Percentiles rank a stretch among this genome's conserved stretches.
Conservation (phyloP, 2,888 invertebrate genomes). For the Cerastis rubricosa region DNA sequence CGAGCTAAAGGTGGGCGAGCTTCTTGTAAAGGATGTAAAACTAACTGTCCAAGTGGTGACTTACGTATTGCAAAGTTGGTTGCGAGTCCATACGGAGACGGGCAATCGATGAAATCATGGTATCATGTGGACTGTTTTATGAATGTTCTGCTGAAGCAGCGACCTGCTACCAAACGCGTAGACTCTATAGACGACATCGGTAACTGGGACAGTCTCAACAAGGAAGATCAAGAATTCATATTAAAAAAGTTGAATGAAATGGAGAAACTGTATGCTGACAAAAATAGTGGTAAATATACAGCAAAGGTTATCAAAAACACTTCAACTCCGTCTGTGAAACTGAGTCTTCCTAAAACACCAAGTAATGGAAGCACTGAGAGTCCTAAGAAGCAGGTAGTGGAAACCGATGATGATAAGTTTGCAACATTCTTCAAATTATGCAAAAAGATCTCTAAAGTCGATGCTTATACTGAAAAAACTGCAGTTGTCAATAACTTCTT, state of each 20-base stretch:
- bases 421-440: slow-evolving; percentile 95
- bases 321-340: slow-evolving; percentile 60
- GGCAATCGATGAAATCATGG: slow-evolving; percentile 95
- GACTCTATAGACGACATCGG: slow-evolving; percentile 95
- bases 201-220: slow-evolving; percentile 93
- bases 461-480: slow-evolving; percentile 96
- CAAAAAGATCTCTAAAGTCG: slow-evolving; percentile 93
- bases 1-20: slow-evolving; percentile 95
- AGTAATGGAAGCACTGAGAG: slow-evolving; percentile 54
- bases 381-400: slow-evolving; percentile 43
- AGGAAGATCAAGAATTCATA: slow-evolving; percentile 93
- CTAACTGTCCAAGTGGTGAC: slow-evolving; percentile 93
- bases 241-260: slow-evolving; percentile 92
- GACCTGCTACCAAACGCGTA: slow-evolving; percentile 95
- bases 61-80: slow-evolving; percentile 95
- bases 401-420: slow-evolving; percentile 93
- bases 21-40: slow-evolving; percentile 96
- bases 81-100: slow-evolving; percentile 94
- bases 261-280: slow-evolving; percentile 89
- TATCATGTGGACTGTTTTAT: slow-evolving; percentile 95
- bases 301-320: slow-evolving; percentile 84
- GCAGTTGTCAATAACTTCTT: slow-evolving; percentile 93
- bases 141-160: slow-evolving; percentile 94
- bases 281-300: slow-evolving; percentile 87
- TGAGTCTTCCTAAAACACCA: slow-evolving; percentile 34